Evolutionary conservation across 2,888 invertebrate genomes (phyloP).

Genomic region (Nezara viridula): DNA sequence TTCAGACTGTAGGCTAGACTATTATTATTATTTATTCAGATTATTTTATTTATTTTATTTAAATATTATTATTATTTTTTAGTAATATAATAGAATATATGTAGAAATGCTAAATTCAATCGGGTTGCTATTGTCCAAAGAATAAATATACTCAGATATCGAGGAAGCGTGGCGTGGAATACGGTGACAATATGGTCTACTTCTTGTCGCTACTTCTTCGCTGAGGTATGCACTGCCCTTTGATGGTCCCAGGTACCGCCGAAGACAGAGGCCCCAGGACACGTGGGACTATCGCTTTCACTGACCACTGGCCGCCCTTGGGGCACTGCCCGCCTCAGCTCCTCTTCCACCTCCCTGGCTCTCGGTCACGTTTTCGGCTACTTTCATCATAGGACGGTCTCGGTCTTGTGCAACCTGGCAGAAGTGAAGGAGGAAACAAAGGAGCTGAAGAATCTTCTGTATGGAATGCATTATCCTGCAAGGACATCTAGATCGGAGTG

Average conservation of each 20-base stretch:
- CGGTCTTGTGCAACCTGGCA: neutral
- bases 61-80: too few relatives aligned
- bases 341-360: neutral
- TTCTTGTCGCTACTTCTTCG: neutral
- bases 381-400: neutral
- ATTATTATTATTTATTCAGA: too few relatives aligned
- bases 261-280: neutral
- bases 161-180: neutral
- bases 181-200: neutral
- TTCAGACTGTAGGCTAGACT: too few relatives aligned
- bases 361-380: neutral
- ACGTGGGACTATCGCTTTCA: conserved; percentile 16
- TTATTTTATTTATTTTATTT: too few relatives aligned
- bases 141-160: too few relatives aligned
- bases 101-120: too few relatives aligned
- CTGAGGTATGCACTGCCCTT: neutral
- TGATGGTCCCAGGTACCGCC: neutral
- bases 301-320: conserved; percentile 4
- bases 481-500: neutral
- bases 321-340: neutral
- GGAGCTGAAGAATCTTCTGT: neutral
- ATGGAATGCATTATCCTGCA: neutral
- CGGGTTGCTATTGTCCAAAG: too few relatives aligned
- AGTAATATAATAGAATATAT: too few relatives aligned
- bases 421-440: neutral